Conservation (phyloP, 2,113 vertebrate species). For the Pelmatolapia mariae region DNA sequence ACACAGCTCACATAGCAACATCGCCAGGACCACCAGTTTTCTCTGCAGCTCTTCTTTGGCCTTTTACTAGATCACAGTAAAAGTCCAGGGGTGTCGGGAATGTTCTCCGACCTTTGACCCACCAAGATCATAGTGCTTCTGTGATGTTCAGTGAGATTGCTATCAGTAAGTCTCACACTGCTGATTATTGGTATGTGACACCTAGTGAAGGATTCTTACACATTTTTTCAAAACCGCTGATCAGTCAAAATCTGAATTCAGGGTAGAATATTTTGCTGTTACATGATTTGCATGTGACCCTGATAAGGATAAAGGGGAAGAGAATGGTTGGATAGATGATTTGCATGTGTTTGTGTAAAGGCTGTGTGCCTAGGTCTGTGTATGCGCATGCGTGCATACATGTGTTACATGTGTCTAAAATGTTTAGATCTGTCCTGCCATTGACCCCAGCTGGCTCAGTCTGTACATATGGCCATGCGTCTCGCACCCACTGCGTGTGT, state of each 20-base stretch:
- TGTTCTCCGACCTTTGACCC: conserved; percentile 75
- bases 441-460: conserved; percentile 32
- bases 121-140: conserved; percentile 63
- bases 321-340: neutral
- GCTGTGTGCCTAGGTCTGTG: neutral
- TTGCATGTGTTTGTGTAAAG: neutral
- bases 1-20: conserved; percentile 2
- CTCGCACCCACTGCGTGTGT: conserved; percentile 34
- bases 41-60: conserved; percentile 14
- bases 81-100: conserved; percentile 77
- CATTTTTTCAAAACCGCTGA: neutral
- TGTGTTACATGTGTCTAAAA: conserved; percentile 6
- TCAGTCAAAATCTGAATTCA: neutral
- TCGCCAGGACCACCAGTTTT: conserved; percentile 43
- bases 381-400: neutral
- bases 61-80: conserved; percentile 63
- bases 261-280: neutral
- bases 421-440: conserved; percentile 29
- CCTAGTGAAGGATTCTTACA: neutral
- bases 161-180: conserved; percentile 51
- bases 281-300: neutral
- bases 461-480: conserved; percentile 45
- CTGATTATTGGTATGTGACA: conserved; percentile 37
- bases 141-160: conserved; percentile 77
- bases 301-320: neutral